Base-by-base conservation (phyloP, 2,888 invertebrate species). In the Drosophila antonietae region DNA sequence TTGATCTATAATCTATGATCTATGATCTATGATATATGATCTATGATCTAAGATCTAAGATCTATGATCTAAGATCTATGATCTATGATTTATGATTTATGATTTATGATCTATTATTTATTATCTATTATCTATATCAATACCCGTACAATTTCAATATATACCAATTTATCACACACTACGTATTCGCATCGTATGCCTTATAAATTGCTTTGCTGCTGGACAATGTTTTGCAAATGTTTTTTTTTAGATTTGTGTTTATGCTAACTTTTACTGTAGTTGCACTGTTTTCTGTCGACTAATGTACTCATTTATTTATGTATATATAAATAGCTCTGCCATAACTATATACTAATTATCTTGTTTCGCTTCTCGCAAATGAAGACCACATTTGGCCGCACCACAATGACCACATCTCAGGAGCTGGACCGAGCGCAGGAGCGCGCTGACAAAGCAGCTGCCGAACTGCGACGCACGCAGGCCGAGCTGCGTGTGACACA, bases 401-500 rank as follows among this genome's bases (percentile, higher is more conserved):
- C 95, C 88, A 96, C 97, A 1, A 93, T 97, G 82, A 96, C 95
- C 68, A 97, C 97, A 59, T 95, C 96, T 15, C 96, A 96, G 92
- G 97, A 98, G 90, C 93, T 97, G 77, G 97, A 97, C 86, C 94
- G 96, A 82, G 95, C 96, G 68, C 96, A 96, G 93, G 97, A 98
- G 91, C 95, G 97, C 67, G 96, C 97, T 57, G 98, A 98, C 92
- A 98, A 97, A 93, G 94, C 95, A 8, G 94, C 97, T 20, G 95
- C 96, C 47, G 98, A 98, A 80, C 93, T 98, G 81, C 95, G 98
- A 89, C 94, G 98, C 78, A 97, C 97, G 61, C 97, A 97, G 90
- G 98, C 98, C 10, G 98, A 98, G 92, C 94, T 98, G 67, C 95
- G 98, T 91, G 97, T 98, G 51, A 97, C 97, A 64, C 97, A 97